A percentile compares a stretch with the other conserved stretches of the same genome.
These are phyloP conservation scores for Poecilia velifera DNA, from an alignment of 2,797 vertebrate genomes.

Conservation along the genomic window DNA sequence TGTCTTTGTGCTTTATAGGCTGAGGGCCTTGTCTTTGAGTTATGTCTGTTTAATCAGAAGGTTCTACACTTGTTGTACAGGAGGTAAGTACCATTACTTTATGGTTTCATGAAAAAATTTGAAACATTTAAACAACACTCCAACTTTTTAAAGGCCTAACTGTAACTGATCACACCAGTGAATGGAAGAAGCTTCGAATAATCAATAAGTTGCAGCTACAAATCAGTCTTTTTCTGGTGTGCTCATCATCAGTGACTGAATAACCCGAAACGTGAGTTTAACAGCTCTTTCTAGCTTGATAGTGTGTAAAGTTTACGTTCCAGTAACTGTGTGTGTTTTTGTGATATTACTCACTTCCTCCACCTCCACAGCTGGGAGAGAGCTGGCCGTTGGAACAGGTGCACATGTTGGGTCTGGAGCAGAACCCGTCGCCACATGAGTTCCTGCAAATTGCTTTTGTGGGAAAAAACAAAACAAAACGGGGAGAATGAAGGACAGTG, in stretches of 20 bases:
- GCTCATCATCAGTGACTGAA: background rate
- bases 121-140: background rate
- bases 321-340: slow-evolving; percentile 1
- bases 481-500: background rate
- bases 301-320: background rate
- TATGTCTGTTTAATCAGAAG: background rate
- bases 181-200: background rate
- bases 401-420: slow-evolving; percentile 94
- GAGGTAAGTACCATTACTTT: background rate
- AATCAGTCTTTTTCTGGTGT: background rate
- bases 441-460: slow-evolving; percentile 90
- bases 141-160: background rate
- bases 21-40: background rate
- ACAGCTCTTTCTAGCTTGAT: background rate
- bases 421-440: slow-evolving; percentile 91
- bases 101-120: background rate
- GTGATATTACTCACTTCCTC: slow-evolving; percentile 80
- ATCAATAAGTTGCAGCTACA: background rate
- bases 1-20: background rate
- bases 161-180: background rate
- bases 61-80: background rate
- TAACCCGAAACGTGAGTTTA: background rate
- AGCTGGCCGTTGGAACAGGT: slow-evolving; percentile 91
- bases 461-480: background rate
- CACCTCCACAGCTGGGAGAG: slow-evolving; percentile 88